These are phyloP conservation scores for Moxostoma hubbsi DNA, from an alignment of 2,797 vertebrate species.

Conservation along the genomic window DNA sequence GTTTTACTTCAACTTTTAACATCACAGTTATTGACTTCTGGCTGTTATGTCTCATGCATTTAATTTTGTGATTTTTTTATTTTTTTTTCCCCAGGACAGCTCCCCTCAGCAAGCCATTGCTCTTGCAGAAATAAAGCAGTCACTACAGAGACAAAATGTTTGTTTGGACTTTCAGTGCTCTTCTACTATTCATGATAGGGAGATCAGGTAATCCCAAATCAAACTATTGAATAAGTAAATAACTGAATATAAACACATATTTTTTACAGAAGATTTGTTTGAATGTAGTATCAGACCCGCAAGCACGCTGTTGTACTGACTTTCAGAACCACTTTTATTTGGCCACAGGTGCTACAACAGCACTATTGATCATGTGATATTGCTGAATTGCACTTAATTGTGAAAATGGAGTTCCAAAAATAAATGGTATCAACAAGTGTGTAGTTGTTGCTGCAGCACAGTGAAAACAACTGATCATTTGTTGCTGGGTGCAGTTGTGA, in stretches of 20 bases:
- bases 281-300: no score
- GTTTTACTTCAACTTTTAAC: background rate
- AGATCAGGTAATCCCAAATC: constrained; percentile 85
- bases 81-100: constrained; percentile 58
- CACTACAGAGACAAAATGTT: constrained; percentile 80
- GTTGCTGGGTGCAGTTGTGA: background rate
- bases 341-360: no score
- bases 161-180: constrained; percentile 86
- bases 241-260: background rate
- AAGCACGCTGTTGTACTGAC: no score
- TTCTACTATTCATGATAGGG: constrained; percentile 91
- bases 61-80: background rate
- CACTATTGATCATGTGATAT: no score
- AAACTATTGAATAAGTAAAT: background rate
- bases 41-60: no score
- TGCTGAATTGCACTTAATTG: no score
- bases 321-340: no score
- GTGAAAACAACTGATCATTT: background rate
- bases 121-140: constrained; percentile 85
- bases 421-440: no score
- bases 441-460: background rate
- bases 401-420: no score
- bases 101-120: constrained; percentile 77
- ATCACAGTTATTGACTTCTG: no score
- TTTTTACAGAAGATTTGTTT: no score